Evolutionary conservation across 1,140 invertebrate species (phyloP).

Genomic region (Heliconius nattereri): DNA sequence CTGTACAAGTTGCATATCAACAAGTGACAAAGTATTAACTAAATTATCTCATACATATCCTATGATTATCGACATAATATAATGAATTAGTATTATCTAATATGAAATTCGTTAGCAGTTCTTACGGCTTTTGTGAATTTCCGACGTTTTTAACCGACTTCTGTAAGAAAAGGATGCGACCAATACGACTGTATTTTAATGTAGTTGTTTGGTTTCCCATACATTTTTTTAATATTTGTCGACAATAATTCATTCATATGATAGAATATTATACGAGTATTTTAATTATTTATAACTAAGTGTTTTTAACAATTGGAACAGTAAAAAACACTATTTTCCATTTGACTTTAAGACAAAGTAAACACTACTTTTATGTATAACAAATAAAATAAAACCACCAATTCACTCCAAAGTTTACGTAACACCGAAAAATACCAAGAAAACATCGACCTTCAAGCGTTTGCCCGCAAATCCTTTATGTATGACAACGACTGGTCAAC

Average conservation of each 20-base stretch:
- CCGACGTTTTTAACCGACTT: neutral
- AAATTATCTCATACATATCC: neutral
- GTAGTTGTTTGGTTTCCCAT: neutral
- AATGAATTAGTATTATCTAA: neutral
- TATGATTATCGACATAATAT: neutral
- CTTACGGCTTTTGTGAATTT: neutral
- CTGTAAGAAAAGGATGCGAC: no score
- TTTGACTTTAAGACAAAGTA: no score
- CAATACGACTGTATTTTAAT: no score
- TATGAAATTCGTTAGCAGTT: neutral
- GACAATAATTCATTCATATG: neutral
- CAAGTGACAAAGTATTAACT: neutral
- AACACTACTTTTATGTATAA: neutral
- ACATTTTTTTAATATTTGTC: neutral
- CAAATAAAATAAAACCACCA: neutral
- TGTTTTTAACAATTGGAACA: no score
- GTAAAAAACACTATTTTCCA: no score
- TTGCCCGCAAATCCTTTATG: slow-evolving; percentile 24
- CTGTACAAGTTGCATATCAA: neutral
- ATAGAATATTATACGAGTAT: no score
- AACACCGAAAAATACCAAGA: slow-evolving; percentile 17
- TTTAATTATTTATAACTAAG: no score
- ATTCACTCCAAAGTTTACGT: neutral
- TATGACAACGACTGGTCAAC: slow-evolving; percentile 26
- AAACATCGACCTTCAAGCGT: slow-evolving; percentile 19